Base-by-base conservation (phyloP, 2,113 vertebrate species). In the Callopanchax toddi region DNA sequence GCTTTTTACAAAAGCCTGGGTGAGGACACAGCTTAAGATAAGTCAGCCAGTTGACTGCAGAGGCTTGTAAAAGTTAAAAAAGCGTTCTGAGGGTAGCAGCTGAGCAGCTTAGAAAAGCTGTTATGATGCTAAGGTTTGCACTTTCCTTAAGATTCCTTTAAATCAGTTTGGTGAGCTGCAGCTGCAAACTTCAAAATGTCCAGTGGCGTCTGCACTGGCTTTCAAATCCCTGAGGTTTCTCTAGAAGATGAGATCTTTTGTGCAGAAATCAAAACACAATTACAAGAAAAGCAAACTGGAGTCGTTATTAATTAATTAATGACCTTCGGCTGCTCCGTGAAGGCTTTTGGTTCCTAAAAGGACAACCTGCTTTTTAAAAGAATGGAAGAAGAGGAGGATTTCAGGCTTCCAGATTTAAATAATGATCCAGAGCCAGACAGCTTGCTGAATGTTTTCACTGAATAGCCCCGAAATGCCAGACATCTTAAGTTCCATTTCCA, bases 401-500 rank as follows among this genome's bases (percentile, higher is more conserved):
- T 74, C 13, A 23, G 55, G 57, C 59, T 37, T 57, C 67, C 37
- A 64, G 54, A 8, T 21, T 68, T 54, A 65, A 55, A 78, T 63
- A 75, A 69, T 53, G 1, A 45, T 51, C 65, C 44, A 67, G 48
- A 70, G 55, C 67, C 44, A 53, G 50, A 73, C 55, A 34, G 72
- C 71, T 49, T 71, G 44, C 53, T 72, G 54, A 79, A 76, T 75
- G 53, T 81, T 85, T 86, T 83, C 23, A 40, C 34, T 46, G 56
- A 65, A 79, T 86, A 85, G 76, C 80, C 75, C 72, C 56, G 48
- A 80, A 87, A 87, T 26, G 46, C 62, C 82, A 88, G 66, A 78
- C 73, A 72, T 87, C 71, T 91, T 71, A 87, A 81, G 83, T 89
- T 90, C 71, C 78, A 72, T 69, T 83, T 88, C 71, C 71, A 78